Evolutionary conservation across 2,888 invertebrate species (phyloP), one percentile per base, ranked within the genome.

Genomic region (Napeogenes sylphis): DNA sequence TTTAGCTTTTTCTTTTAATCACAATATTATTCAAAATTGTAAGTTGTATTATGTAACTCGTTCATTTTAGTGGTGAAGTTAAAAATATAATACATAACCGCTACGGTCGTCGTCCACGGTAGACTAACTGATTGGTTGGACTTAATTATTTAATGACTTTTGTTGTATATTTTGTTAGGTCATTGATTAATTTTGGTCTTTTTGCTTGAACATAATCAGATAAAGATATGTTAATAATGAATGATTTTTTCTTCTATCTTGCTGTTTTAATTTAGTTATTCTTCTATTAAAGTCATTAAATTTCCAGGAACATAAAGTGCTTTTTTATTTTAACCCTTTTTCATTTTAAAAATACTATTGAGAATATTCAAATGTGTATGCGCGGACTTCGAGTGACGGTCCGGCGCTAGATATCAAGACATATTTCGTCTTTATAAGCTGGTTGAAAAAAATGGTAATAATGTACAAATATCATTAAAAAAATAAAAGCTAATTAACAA

Each of bases 91-190:
- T 79, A 78, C 77, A 76, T 78, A 82, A 82, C 84, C 75, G 81
- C 82, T 83, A 82, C 80, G 80, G 77, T 79, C 79, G 77, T 79
- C 76, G 84, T 81, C 81, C 83, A 78, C 81, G 76, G 77, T 83
- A 81, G 77, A 85, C 83, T 84, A 83, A 84, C 82, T 78, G 77
- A 83, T 82, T 81, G 82, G 85, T 84, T 84, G 84, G 87, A 88
- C 90, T 85, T 81, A 84, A 90, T 90, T 90, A 89, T 89, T 89
- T 87, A 84, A 90, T 90, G 90, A 90, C 90, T 90, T 90, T 90
- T 90, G 90, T 90, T 90, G 90, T 90, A 90, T 90, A 90, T 90
- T 90, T 90, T 90, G 90, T 90, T 90, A 89, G 90, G 90, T 90
- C 90, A 90, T 90, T 90, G 86, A 88, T 90, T 90, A 90, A 90